Conservation (phyloP, 2,113 vertebrate genomes). For the Sula dactylatra region DNA sequence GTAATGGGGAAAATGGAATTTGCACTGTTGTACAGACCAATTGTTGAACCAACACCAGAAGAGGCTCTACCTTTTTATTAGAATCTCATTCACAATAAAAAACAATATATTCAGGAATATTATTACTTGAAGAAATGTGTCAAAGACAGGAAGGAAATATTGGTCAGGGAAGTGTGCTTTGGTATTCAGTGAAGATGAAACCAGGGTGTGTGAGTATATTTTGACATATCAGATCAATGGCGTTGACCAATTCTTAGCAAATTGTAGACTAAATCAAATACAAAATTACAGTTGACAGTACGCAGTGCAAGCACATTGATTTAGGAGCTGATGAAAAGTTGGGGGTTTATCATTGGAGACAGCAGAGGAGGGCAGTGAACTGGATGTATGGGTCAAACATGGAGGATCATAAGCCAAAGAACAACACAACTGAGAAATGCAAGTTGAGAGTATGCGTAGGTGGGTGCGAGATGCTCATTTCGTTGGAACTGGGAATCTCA, state of each 20-base stretch:
- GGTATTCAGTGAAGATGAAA: not conserved
- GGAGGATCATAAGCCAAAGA: not conserved
- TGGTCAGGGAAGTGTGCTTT: not conserved
- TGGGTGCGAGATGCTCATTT: not conserved
- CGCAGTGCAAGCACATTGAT: not conserved
- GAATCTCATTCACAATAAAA: not conserved
- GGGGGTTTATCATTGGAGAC: not conserved
- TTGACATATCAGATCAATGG: not conserved
- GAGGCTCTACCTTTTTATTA: not conserved
- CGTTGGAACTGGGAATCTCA: not conserved
- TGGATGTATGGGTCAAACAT: not conserved
- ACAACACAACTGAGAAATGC: not conserved
- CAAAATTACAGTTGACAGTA: not conserved
- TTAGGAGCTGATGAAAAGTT: not conserved
- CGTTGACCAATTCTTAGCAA: not conserved
- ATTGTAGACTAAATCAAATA: not conserved
- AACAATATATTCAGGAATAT: not conserved
- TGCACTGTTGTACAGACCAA: not conserved
- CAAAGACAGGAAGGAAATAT: not conserved
- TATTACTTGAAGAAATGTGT: not conserved
- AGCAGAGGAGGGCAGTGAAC: not conserved
- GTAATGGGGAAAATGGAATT: not conserved
- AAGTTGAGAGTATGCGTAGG: not conserved
- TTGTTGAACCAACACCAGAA: not conserved
- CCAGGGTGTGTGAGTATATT: not conserved